Evolutionary conservation across 2,888 invertebrate genomes (phyloP), one percentile per base, ranked within the genome.

Genomic region (Drosophila pullipes): DNA sequence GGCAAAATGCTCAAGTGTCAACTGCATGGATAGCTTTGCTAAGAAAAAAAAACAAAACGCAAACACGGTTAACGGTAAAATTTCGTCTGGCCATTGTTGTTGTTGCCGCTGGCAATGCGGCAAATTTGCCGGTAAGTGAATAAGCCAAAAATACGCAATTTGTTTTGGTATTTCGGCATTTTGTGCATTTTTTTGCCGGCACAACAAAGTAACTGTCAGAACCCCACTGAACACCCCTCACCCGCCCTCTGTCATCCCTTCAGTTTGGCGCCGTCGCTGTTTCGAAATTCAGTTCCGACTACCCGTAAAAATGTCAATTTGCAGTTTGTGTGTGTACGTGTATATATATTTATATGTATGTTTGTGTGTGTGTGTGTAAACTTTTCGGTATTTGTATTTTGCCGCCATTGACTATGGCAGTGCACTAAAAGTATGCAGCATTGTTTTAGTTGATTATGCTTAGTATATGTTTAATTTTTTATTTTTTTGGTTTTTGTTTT

Each of bases 121-220:
- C 78, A 60, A 66, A 61, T 63, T 75, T 58, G 76, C 83, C 79
- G 83, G 83, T 84, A 75, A 83, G 86, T 80, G 71, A 63, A 67
- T 53, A 35, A 30, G 28, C 22, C 39, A 25, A 66, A 72, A 74
- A 74, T 64, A 64, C 58, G 66, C 63, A 68, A 58, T 76, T 76
- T 77, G 73, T 81, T 82, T 70, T 74, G 68, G 70, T 55, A 73
- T 73, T 76, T 50, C 78, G 69, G 35, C 61, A 69, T 83, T 75
- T 69, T 39, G 50, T 47, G 63, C 69, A 76, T 69, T 64, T 87
- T 87, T 72, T 22, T 25, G 88, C 85, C 85, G 85, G 85, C 85
- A 85, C 71, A 85, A 85, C 88, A 85, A 85, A 73, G 62, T 62
- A 61, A 64, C 63, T 67, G 71, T n/a, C 71, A 49, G 35, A 74